Evolutionary conservation across 2,797 vertebrate species (phyloP), one percentile per base, ranked within the genome.

Genomic region (Astyanax mexicanus): DNA sequence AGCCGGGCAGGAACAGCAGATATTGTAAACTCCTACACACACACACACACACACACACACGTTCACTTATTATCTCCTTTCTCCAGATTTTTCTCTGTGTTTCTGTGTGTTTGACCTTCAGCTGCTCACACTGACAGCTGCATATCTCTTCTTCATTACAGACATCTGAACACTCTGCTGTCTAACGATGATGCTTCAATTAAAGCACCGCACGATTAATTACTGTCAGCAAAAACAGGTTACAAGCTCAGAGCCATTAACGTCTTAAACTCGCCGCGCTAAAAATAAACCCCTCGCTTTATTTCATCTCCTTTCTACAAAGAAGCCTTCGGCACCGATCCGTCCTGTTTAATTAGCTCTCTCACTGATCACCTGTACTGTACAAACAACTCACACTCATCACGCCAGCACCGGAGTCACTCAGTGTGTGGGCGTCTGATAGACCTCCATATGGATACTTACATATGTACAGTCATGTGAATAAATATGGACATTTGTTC

Each of bases 391-490:
- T 19, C 44, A 45, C 9, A n/a, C 44, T 45, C 4, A 10, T 11
- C 15, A 17, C 3, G 1, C 32, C 32, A 29, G 58, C 40, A 23
- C 12, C 1, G 29, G 38, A 47, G 17, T 8, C 0, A 27, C 62
- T 23, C 9, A 62, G n/a, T 62, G 60, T 42, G 65, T 61, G 49
- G 15, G 37, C 64, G 35, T 68, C n/a, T n/a, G n/a, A n/a, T n/a
- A n/a, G n/a, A n/a, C n/a, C n/a, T n/a, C n/a, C n/a, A n/a, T n/a
- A n/a, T n/a, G n/a, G n/a, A n/a, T n/a, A n/a, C n/a, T n/a, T n/a
- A n/a, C n/a, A n/a, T n/a, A n/a, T n/a, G n/a, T n/a, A n/a, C n/a
- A n/a, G n/a, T n/a, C n/a, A n/a, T n/a, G n/a, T n/a, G n/a, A n/a
- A n/a, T n/a, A n/a, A n/a, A n/a, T n/a, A n/a, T n/a, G n/a, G n/a